Evolutionary conservation across 2,797 vertebrate species (phyloP).

Genomic region (Clarias pachynema): DNA sequence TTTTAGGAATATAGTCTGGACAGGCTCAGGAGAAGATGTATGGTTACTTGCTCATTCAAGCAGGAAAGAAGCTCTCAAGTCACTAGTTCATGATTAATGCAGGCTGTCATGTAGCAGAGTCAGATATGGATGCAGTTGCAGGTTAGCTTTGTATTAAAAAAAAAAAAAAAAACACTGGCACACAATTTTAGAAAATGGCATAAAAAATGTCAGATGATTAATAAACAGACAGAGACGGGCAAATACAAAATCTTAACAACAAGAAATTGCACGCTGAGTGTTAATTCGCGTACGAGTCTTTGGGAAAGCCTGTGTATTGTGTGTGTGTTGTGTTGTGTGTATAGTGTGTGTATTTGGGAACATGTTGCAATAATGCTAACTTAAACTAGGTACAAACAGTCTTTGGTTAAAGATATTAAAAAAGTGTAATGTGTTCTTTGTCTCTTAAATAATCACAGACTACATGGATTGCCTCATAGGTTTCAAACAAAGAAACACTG

Average conservation of each 20-base stretch:
- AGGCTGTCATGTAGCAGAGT: not conserved
- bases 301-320: no score
- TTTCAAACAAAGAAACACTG: not conserved
- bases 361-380: no score
- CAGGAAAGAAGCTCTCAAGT: slow-evolving; percentile 35
- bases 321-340: no score
- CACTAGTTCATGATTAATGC: slow-evolving; percentile 50
- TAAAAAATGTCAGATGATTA: no score
- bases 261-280: no score
- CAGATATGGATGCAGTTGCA: not conserved
- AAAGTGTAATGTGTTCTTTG: not conserved
- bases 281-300: no score
- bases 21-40: slow-evolving; percentile 14
- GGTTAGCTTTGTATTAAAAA: not conserved
- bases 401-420: not conserved
- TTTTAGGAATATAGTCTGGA: slow-evolving; percentile 23
- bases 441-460: not conserved
- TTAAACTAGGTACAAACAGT: not conserved
- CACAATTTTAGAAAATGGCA: no score
- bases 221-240: no score
- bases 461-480: not conserved
- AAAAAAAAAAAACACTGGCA: not conserved
- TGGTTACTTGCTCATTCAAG: slow-evolving; percentile 41
- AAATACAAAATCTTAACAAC: no score
- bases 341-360: no score